A percentile compares a stretch with the other conserved stretches of the same genome.
phyloP scores from a whole-genome alignment of 2,888 invertebrate species.

The Eupithecia vulgata region DNA sequence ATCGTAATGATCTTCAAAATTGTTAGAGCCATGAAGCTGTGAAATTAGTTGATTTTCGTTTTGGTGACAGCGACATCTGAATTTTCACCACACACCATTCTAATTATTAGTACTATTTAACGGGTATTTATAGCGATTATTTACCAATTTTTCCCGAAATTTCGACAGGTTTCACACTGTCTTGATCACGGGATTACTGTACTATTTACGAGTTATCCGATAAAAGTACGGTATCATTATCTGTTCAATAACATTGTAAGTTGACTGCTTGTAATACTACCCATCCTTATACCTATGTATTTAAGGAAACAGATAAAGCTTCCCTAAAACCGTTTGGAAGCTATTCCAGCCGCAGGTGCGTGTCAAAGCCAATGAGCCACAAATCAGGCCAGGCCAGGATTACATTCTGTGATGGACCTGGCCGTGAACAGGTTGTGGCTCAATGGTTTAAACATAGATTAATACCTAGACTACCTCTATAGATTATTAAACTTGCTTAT shows the following conservation, averaged over 20 bases:
- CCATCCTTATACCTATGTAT: neutral
- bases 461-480: too few species aligned
- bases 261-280: neutral
- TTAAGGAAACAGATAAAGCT: neutral
- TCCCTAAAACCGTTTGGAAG: neutral
- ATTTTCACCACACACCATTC: neutral
- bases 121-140: too few species aligned
- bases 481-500: too few species aligned
- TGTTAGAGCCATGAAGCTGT: neutral
- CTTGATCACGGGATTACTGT: too few species aligned
- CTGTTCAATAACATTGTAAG: too few species aligned
- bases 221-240: too few species aligned
- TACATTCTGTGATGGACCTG: constrained; percentile 51
- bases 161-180: too few species aligned
- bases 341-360: constrained; percentile 37
- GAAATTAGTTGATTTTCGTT: neutral
- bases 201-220: too few species aligned
- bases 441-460: neutral
- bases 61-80: too few species aligned
- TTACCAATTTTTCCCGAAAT: too few species aligned
- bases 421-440: neutral
- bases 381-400: constrained; percentile 53
- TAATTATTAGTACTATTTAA: too few species aligned
- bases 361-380: constrained; percentile 49
- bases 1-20: too few species aligned